Base-by-base conservation (phyloP, 2,888 invertebrate genomes). In the Amiota mariae region DNA sequence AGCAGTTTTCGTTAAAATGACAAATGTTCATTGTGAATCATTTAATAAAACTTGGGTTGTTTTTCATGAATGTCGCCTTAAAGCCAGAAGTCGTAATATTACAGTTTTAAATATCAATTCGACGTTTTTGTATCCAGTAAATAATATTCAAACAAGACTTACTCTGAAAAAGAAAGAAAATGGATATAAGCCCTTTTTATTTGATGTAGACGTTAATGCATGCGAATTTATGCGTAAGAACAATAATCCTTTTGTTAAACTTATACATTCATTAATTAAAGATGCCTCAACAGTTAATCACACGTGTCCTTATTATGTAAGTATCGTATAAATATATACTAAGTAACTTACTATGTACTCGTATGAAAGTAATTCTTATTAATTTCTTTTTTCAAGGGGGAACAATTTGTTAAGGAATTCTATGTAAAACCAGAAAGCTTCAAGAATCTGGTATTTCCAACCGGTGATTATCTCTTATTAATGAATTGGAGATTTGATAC, bases 391-490 rank as follows among this genome's bases (percentile, higher is more conserved):
- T 24, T 24, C 68, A 51, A 63, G 64, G 64, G 64, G 8, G 48
- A 48, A 48, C 64, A 64, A 15, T 15, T 46, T 12, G n/a, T 64
- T 9, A 46, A 48, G 64, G 64, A 64, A 15, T 64, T 64, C 48
- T 64, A 64, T 64, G 9, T 48, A 10, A 47, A 47, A 8, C 11
- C n/a, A 48, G 77, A 73, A 59, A 71, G 59, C 70, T 72, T 49
- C 51, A 3, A n/a, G 11, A 70, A 61, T 46, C 71, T 78, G 75
- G 75, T 75, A 74, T 73, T 77, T 73, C 59, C 63, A 48, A 73
- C 74, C 74, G 78, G 77, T 74, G 73, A 77, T 24, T 72, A 24
- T 75, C 73, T 78, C 2, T 47, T 64, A 9, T n/a, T 15, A 15
- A 1, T 64, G 15, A n/a, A 18, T 47, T 66, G 66, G 66, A 66